These are phyloP conservation scores for Scaptomyza cyrtandrae DNA, from an alignment of 2,888 invertebrate species.

Conservation along the genomic window DNA sequence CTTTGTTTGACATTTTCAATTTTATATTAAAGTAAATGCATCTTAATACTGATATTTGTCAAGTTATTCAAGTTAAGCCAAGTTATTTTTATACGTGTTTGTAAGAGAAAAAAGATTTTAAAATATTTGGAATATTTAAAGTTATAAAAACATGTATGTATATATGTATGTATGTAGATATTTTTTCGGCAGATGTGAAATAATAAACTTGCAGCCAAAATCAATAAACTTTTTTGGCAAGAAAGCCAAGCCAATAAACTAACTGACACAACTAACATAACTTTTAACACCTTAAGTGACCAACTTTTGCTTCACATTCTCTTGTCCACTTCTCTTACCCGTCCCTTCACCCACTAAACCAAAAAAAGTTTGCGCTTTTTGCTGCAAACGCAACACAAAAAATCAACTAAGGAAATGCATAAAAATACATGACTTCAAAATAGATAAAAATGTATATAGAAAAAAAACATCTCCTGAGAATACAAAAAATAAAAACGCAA, in stretches of 20 bases:
- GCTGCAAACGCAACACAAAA: slow-evolving; percentile 30
- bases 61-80: too few species aligned
- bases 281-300: slow-evolving; percentile 45
- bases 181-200: slow-evolving; percentile 4
- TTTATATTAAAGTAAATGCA: background rate
- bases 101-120: slow-evolving; percentile 2
- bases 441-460: slow-evolving; percentile 3
- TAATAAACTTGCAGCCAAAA: slow-evolving; percentile 9
- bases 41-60: slow-evolving; percentile 6
- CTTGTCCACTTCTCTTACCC: background rate
- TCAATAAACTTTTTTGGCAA: slow-evolving; percentile 52
- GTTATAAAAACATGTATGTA: background rate
- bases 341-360: slow-evolving; percentile 5
- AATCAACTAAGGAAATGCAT: slow-evolving; percentile 38
- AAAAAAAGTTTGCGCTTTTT: slow-evolving; percentile 23
- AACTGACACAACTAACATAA: slow-evolving; percentile 47
- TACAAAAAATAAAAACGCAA: slow-evolving; percentile 25
- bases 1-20: background rate
- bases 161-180: background rate
- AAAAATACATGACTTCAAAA: slow-evolving; percentile 35
- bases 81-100: slow-evolving; percentile 7
- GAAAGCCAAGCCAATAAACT: slow-evolving; percentile 54
- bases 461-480: slow-evolving; percentile 13
- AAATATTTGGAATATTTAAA: slow-evolving; percentile 17
- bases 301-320: background rate